Evolutionary conservation across 2,888 invertebrate genomes (phyloP), one percentile per base, ranked within the genome.

Genomic region (Smittia aterrima): DNA sequence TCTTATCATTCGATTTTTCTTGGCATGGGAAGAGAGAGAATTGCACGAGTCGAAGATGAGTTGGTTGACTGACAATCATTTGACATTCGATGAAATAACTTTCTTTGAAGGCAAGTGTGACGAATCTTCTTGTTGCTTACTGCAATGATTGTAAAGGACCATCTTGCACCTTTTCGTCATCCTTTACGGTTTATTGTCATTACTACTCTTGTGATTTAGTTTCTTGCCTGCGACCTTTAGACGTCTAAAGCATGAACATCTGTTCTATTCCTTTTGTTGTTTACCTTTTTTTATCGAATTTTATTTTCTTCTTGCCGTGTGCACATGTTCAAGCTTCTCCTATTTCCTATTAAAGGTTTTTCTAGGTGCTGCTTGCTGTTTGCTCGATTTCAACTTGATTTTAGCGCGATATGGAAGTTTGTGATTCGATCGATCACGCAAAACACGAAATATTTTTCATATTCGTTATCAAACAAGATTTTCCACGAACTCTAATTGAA

Each of bases 181-280:
- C 25, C 1, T 47, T 47, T 6, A 6, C 47, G 47, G 2, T 47
- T 32, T 32, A n/a, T 47, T 47, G 47, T 47, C 47, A 16, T 47
- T 2, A 47, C 32, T 68, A 20, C 38, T 38, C 66, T 38, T 64
- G 22, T 66, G 68, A 68, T 68, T 68, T 67, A 16, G 11, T 47
- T 6, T 47, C 47, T 47, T 47, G 16, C 47, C 11, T 47, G 3
- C 47, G 40, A 4, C 24, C 22, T 11, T 58, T 58, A 1, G 1
- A 13, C 13, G 1, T 18, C 22, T 22, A 68, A 70, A n/a, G 32
- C 47, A 53, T 16, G 25, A 70, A 70, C 70, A 70, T 70, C 70
- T 70, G 70, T 70, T 70, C 70, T 70, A 70, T 58, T 54, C 27
- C 53, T 54, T 68, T 68, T 68, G 68, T 68, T 68, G 68, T 68